Percentiles rank a stretch among this genome's conserved stretches.
phyloP scores from a whole-genome alignment of 2,113 vertebrate genomes.

The Leucosticte australis region DNA sequence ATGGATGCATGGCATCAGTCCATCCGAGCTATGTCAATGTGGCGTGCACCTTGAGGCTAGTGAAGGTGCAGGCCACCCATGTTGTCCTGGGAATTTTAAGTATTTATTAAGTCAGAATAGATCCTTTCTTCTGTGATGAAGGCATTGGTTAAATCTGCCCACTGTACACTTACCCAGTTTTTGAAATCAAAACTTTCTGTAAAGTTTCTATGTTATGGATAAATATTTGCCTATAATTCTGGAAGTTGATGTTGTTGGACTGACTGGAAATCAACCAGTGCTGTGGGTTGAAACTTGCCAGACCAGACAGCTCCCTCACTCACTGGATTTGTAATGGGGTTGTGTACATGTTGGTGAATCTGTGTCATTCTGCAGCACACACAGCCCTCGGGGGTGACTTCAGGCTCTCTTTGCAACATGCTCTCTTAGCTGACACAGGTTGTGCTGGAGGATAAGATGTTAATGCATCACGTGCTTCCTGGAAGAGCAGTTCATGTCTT shows the following conservation, averaged over 20 bases:
- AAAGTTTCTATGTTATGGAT: neutral
- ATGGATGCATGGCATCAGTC: neutral
- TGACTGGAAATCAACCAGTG: neutral
- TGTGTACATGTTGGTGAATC: neutral
- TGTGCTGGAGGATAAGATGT: neutral
- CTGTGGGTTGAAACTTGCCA: neutral
- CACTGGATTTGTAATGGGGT: neutral
- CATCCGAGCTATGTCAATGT: neutral
- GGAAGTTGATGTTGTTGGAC: neutral
- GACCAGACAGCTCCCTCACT: neutral
- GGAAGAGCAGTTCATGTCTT: neutral
- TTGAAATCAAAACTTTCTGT: neutral
- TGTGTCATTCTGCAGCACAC: neutral
- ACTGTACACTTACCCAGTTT: neutral
- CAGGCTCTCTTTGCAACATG: neutral
- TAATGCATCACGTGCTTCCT: accelerated
- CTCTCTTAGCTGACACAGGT: neutral
- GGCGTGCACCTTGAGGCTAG: neutral
- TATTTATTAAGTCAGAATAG: neutral
- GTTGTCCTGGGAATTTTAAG: neutral
- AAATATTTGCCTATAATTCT: neutral
- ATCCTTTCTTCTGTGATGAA: neutral
- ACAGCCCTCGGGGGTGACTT: neutral
- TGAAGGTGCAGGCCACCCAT: accelerated
- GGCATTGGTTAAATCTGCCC: neutral